A percentile compares a stretch with the other conserved stretches of the same genome.
These are phyloP conservation scores for Cheilosia scutellata DNA, from an alignment of 2,888 invertebrate genomes.

Conservation along the genomic window DNA sequence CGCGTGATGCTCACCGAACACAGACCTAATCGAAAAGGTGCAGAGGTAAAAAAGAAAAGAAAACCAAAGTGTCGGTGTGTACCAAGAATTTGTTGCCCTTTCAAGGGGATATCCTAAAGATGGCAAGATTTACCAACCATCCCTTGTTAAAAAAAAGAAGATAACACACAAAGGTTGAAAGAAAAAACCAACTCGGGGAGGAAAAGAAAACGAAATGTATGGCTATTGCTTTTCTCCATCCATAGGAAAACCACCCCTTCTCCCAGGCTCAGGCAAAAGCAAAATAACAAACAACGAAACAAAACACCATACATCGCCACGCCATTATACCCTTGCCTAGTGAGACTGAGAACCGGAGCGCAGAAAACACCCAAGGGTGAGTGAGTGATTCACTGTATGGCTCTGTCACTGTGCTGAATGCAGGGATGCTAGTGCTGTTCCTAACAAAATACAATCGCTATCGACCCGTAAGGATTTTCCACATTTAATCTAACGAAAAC, in stretches of 20 bases:
- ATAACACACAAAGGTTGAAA: slow-evolving; percentile 34
- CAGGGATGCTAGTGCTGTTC: slow-evolving; percentile 54
- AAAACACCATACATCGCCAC: slow-evolving; percentile 68
- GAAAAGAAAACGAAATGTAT: slow-evolving; percentile 66
- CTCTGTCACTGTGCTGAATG: slow-evolving; percentile 58
- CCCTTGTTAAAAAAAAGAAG: slow-evolving; percentile 35
- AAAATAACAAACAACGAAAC: slow-evolving; percentile 71
- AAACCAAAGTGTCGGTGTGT: slow-evolving; percentile 12
- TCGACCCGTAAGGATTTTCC: slow-evolving; percentile 74
- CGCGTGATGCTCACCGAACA: slow-evolving; percentile 3
- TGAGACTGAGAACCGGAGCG: slow-evolving; percentile 7
- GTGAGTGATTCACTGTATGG: slow-evolving; percentile 63
- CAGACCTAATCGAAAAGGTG: slow-evolving; percentile 59
- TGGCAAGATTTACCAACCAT: slow-evolving; percentile 56
- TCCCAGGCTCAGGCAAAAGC: slow-evolving; percentile 10
- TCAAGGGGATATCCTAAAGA: slow-evolving; percentile 54
- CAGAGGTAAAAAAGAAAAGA: slow-evolving; percentile 40
- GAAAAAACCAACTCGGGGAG: slow-evolving; percentile 44
- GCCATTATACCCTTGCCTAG: slow-evolving; percentile 46
- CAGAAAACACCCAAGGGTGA: slow-evolving; percentile 62
- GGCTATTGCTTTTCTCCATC: slow-evolving; percentile 66
- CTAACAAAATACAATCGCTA: slow-evolving; percentile 28
- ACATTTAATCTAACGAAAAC: slow-evolving; percentile 77
- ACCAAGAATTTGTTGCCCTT: slow-evolving; percentile 43
- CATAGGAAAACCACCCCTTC: slow-evolving; percentile 61